phyloP scores from a whole-genome alignment of 1,140 invertebrate genomes.

The Stegodyphus mimosarum region DNA sequence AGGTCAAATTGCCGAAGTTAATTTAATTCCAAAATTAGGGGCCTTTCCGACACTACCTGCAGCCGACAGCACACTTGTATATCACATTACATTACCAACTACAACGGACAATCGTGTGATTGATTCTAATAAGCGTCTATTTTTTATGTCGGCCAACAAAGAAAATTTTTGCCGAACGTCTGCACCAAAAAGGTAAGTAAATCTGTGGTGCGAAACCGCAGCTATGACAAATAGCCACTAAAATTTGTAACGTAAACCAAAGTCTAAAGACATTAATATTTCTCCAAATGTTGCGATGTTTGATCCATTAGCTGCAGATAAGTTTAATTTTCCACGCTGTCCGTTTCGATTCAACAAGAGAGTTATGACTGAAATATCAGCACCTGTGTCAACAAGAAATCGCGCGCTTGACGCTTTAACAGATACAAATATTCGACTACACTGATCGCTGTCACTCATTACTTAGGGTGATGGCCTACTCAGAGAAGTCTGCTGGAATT shows the following conservation, averaged over 20 bases:
- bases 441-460: not conserved
- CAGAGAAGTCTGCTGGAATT: not conserved
- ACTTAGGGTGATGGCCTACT: not conserved
- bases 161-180: not conserved
- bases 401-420: not conserved
- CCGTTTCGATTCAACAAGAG: not conserved
- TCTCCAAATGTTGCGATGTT: not conserved
- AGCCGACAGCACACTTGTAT: too few species aligned
- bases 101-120: not conserved
- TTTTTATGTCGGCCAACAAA: constrained; percentile 11
- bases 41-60: not conserved
- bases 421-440: not conserved
- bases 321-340: not conserved
- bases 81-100: too few species aligned
- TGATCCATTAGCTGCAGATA: not conserved
- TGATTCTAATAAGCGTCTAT: not conserved
- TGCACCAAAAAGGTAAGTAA: constrained; percentile 5
- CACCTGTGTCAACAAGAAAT: not conserved
- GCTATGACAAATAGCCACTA: not conserved
- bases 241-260: not conserved
- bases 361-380: not conserved
- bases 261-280: not conserved
- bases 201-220: not conserved
- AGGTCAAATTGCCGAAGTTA: not conserved
- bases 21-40: not conserved